Base-by-base conservation (phyloP, 1,140 invertebrate species). In the Zaprionus gabonicus region DNA sequence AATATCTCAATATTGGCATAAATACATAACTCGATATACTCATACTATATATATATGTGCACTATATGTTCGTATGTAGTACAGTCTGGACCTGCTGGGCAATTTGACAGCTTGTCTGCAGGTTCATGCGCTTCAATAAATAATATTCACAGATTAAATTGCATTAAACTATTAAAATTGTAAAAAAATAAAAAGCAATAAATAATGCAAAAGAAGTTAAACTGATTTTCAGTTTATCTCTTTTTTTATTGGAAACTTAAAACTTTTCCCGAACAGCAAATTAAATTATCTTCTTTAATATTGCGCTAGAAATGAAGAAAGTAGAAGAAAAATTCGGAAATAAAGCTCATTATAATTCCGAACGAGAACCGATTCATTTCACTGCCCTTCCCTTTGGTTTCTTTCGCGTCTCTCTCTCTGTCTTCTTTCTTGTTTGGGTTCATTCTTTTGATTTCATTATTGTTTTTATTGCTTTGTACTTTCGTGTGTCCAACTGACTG, bases 361-460 rank as follows among this genome's bases (percentile, higher is more conserved):
- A 66, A 55, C 81, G 53, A 81, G 65, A 78, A 68, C 38, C 65
- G 71, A 78, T 65, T 38, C 71, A 68, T 80, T 83, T 83, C 57
- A 80, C 63, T 81, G 80, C 70, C 67, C 77, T 46, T 56, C 60
- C 56, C 63, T 72, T 53, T 70, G 38, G 55, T 71, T 71, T 56
- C 60, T 70, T 63, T 76, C 44, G 63, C 44, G 63, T 58, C 36
- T 64, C 62, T 55, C 62, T 82, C 60, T 67, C 34, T 46, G 20
- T 20, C 44, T 53, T 59, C 23, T 75, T 44, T 66, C 28, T 76
- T 70, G 51, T 78, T 79, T 46, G 41, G 41, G 41, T 80, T 76
- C 69, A 82, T 86, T 88, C 81, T 80, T 88, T 90, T 88, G 78
- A 90, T 88, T 90, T 84, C 85, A 79, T 88, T 88, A 87, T 87